A percentile compares a stretch with the other conserved stretches of the same genome.
Conservation (phyloP, 2,113 vertebrate species). For the Campylorhamphus procurvoides region DNA sequence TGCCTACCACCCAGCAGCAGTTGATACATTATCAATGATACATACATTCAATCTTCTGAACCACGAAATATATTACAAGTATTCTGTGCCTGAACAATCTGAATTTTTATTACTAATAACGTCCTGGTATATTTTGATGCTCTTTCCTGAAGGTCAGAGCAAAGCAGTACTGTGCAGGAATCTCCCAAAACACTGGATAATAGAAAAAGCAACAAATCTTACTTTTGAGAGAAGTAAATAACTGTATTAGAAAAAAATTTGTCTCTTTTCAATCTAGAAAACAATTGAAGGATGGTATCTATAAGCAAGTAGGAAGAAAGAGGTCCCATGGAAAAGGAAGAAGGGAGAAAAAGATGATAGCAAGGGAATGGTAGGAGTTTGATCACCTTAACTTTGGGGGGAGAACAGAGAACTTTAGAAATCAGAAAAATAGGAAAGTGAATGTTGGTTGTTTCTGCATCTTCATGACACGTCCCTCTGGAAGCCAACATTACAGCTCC, state of each 20-base stretch:
- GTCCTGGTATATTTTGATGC: neutral
- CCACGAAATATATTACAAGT: neutral
- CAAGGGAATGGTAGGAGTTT: neutral
- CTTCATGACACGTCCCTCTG: fast-evolving
- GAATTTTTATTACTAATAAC: neutral
- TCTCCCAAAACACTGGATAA: neutral
- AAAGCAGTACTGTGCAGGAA: neutral
- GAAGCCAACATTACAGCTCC: neutral
- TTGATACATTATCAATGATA: neutral
- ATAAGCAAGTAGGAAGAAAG: neutral
- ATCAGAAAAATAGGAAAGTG: neutral
- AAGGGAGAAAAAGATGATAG: neutral
- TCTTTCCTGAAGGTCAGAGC: neutral
- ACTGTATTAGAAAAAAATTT: neutral
- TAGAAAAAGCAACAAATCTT: neutral
- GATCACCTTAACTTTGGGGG: neutral
- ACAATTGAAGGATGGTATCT: neutral
- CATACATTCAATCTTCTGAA: neutral
- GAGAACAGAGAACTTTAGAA: neutral
- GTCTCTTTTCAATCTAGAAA: neutral
- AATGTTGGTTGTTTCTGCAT: neutral
- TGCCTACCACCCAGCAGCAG: neutral
- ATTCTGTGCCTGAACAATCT: neutral
- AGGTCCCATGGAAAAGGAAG: neutral
- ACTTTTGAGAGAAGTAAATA: neutral